Evolutionary conservation across 1,140 invertebrate genomes (phyloP).

Genomic region (Apocrypta bakeri): DNA sequence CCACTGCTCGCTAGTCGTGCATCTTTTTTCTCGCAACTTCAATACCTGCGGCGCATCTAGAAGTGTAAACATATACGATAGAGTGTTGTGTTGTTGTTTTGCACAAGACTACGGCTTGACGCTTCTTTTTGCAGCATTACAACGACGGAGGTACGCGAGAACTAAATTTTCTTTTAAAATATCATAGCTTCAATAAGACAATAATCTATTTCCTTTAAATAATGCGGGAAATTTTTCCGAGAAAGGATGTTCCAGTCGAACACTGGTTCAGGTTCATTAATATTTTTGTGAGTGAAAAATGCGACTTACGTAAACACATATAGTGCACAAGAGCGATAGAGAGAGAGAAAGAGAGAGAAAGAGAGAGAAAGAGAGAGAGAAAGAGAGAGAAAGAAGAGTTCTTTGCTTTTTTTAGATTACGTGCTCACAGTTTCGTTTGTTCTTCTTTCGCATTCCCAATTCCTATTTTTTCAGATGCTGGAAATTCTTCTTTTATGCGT

Average conservation of each 20-base stretch:
- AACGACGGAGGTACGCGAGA: too few relatives aligned
- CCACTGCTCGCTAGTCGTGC: conserved; percentile 3
- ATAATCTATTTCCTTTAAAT: too few relatives aligned
- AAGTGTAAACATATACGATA: background rate
- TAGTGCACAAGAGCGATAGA: background rate
- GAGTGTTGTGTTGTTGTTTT: background rate
- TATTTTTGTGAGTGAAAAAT: background rate
- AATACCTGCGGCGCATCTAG: background rate
- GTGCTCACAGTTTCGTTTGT: background rate
- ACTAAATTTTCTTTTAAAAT: too few relatives aligned
- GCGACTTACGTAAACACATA: background rate
- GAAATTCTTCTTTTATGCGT: background rate
- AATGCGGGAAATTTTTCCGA: too few relatives aligned
- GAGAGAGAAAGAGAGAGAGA: too few relatives aligned
- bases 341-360: too few relatives aligned
- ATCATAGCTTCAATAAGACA: too few relatives aligned
- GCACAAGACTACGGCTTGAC: too few relatives aligned
- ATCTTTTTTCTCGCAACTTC: conserved; percentile 1
- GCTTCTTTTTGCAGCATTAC: too few relatives aligned
- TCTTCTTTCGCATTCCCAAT: background rate
- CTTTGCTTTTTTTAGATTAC: background rate
- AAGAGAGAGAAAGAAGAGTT: background rate
- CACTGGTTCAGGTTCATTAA: background rate
- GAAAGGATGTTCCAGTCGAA: too few relatives aligned
- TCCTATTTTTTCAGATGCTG: background rate